Evolutionary conservation across 2,113 vertebrate species (phyloP), one percentile per base, ranked within the genome.

Genomic region (Pelecanoides urinatrix): DNA sequence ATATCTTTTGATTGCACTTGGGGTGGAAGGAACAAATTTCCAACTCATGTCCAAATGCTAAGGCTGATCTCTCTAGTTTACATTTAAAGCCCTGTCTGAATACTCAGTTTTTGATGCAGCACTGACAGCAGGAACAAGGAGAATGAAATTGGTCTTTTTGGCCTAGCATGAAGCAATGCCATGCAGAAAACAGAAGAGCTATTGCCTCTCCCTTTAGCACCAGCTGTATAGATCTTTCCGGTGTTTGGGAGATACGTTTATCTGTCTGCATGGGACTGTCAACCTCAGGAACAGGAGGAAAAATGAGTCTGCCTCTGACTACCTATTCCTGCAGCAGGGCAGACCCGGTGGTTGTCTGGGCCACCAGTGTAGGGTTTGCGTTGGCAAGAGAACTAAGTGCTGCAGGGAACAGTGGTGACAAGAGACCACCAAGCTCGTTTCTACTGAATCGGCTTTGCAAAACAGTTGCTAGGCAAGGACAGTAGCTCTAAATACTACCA

Each of bases 371-470:
- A 58, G 36, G 34, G 21, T 45, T 52, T 29, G 12, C 2, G 1
- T 1, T 34, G 27, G 5, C 45, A 66, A 82, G 38, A 88, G n/a
- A 55, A 6, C 32, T 5, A 14, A 25, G 58, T 11, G 9, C 7
- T 29, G 16, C 42, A 40, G 40, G 12, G 11, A 63, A 5, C 53
- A 49, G 26, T 20, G 56, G 30, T 42, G 65, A 29, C n/a, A 59
- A 56, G 65, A 78, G 38, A 52, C 19, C 25, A 10, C 58, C 88
- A 38, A 59, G 14, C 11, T 83, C 4, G 29, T 34, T 92, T 32
- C 38, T 68, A 3, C 30, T 21, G 17, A 62, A 21, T 7, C 1
- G 0, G 9, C 52, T 81, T 84, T 0, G 4, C 7, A 7, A 71
- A 88, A 30, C 6, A 25, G 16, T 32, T 29, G 16, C 27, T 42